These are phyloP conservation scores for Agapornis canus DNA, from an alignment of 2,797 vertebrate genomes.

Conservation along the genomic window DNA sequence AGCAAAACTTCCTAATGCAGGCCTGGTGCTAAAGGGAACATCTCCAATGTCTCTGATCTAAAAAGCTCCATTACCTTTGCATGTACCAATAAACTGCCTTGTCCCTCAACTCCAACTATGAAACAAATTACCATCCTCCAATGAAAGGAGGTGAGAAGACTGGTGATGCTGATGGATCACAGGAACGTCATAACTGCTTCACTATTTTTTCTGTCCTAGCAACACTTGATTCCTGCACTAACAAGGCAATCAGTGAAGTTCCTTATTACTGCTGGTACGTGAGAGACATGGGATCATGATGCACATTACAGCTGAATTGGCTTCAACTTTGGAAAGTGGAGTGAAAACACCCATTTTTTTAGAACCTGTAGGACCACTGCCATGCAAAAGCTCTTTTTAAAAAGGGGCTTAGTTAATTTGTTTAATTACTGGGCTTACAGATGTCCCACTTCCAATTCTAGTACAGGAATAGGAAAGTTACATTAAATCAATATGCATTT, in stretches of 20 bases:
- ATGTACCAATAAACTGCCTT: not conserved
- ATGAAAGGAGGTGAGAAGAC: not conserved
- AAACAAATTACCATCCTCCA: not conserved
- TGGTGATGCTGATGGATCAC: not conserved
- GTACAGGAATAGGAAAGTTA: not conserved
- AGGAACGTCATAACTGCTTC: not conserved
- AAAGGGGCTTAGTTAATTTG: not conserved
- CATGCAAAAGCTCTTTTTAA: not conserved
- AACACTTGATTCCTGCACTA: not conserved
- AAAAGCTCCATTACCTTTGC: not conserved
- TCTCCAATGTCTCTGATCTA: not conserved
- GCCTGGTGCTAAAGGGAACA: not conserved
- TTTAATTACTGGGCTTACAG: not conserved
- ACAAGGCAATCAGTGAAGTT: not conserved
- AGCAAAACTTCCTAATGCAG: not conserved
- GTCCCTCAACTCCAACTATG: not conserved
- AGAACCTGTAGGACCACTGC: not conserved
- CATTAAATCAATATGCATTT: not conserved
- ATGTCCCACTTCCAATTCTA: not conserved
- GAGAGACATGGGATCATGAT: rapidly evolving
- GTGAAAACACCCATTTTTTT: not conserved
- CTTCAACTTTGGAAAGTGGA: not conserved
- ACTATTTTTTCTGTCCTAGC: not conserved
- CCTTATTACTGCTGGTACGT: not conserved
- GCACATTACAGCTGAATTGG: not conserved